Conservation (phyloP, 2,113 vertebrate species). For the Tichodroma muraria region DNA sequence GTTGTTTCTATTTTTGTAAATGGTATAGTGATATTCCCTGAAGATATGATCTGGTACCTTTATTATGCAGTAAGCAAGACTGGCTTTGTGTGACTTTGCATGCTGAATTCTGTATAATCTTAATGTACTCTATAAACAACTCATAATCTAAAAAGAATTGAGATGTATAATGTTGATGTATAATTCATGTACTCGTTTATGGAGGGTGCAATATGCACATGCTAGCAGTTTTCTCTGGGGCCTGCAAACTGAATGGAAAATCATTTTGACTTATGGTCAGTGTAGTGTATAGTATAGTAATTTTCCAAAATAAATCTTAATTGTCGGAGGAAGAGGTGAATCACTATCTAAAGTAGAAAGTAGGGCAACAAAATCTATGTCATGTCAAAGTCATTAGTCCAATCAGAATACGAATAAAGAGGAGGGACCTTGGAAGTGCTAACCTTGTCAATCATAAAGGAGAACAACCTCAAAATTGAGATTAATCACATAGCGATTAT, state of each 20-base stretch:
- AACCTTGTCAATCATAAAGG: not conserved
- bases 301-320: conserved; percentile 24
- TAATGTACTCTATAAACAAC: not conserved
- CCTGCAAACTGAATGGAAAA: not conserved
- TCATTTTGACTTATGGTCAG: conserved; percentile 41
- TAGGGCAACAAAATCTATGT: conserved; percentile 12
- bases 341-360: not conserved
- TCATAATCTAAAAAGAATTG: conserved; percentile 33
- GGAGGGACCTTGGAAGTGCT: not conserved
- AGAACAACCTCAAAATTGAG: not conserved
- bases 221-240: conserved; percentile 15
- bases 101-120: not conserved
- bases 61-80: not conserved
- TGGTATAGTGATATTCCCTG: not conserved
- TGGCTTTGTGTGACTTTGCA: not conserved
- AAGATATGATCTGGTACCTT: not conserved
- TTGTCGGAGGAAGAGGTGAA: conserved; percentile 22
- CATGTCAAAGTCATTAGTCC: not conserved
- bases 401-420: not conserved
- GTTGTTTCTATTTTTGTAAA: not conserved
- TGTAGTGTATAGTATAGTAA: conserved; percentile 29
- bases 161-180: not conserved
- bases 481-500: not conserved
- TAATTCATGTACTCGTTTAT: conserved; percentile 48
- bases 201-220: conserved; percentile 21